Conservation (phyloP, 1,140 invertebrate species). For the Rhynchophorus ferrugineus region DNA sequence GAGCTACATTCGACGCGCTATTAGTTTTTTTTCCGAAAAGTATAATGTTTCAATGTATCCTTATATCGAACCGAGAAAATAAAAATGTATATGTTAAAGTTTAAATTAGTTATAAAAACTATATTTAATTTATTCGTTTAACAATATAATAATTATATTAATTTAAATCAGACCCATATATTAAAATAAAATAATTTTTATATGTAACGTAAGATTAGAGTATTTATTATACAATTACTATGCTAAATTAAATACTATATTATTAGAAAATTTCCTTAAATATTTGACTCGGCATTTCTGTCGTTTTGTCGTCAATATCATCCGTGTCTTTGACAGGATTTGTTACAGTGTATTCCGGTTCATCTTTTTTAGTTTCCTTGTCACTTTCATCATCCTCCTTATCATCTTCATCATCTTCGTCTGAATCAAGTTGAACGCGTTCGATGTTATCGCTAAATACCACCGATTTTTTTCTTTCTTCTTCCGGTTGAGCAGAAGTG, state of each 20-base stretch:
- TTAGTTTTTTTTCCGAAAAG: too few species aligned
- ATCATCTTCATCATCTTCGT: constrained; percentile 29
- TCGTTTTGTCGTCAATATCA: too few species aligned
- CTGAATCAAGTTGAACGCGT: constrained; percentile 32
- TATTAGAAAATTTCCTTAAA: constrained; percentile 13
- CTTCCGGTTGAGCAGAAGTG: background rate
- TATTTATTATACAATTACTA: background rate
- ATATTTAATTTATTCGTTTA: too few species aligned
- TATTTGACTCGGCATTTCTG: constrained; percentile 14
- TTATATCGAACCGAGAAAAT: too few species aligned
- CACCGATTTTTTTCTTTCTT: constrained; percentile 32
- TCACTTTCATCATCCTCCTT: constrained; percentile 4
- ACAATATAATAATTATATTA: too few species aligned
- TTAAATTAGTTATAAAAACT: too few species aligned
- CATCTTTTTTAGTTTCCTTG: background rate
- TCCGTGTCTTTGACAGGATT: background rate
- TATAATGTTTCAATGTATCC: too few species aligned
- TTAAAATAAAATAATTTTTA: too few species aligned
- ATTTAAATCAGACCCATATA: too few species aligned
- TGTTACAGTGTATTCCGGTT: background rate
- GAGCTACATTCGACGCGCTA: too few species aligned
- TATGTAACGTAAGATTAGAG: too few species aligned
- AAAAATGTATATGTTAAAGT: too few species aligned
- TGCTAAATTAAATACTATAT: background rate
- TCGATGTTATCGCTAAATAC: constrained; percentile 34